Evolutionary conservation across 1,140 invertebrate species (phyloP), one percentile per base, ranked within the genome.

Genomic region (Scylla paramamosain): DNA sequence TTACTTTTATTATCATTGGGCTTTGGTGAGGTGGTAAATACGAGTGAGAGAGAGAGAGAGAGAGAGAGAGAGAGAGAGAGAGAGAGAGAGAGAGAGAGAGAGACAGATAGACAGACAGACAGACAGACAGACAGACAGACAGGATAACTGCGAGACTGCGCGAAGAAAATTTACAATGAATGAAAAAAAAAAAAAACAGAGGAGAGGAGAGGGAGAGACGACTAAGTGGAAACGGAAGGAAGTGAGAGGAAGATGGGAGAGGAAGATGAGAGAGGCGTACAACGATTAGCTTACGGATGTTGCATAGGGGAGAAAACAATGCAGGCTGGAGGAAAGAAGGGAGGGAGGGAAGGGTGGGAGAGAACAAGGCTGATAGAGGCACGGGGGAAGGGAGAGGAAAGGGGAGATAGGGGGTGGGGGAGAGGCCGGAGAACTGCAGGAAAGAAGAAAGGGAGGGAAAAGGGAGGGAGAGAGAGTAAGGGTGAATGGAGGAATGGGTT

Each of bases 181-280:
- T 12, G 20, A 20, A 59, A 59, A 59, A 59, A 59, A 59, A 59
- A 59, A 59, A 59, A 20, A 59, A 0, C 0, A 8, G 10, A 12
- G 52, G 52, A 59, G n/a, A 28, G 31, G 83, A 84, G 83, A 12
- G 4, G 31, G 88, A 46, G 14, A 16, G 32, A n/a, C 6, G 39
- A 0, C 32, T 91, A 91, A 59, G 89, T 25, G 59, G 89, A 91
- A 91, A n/a, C 28, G 89, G 89, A 91, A 91, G 89, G 89, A 91
- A 91, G 89, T 4, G 12, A 48, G 39, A 46, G 48, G 59, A 52
- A 59, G 48, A 59, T 46, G 89, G 39, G 39, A 39, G 39, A 39
- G 39, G 39, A 39, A 39, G 39, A 39, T 39, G 39, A 6, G 89
- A 48, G 89, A 52, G 48, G 89, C 89, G 89, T 91, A n/a, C 4